Conservation (phyloP, 1,140 invertebrate genomes). For the Phenacoccus solenopsis region DNA sequence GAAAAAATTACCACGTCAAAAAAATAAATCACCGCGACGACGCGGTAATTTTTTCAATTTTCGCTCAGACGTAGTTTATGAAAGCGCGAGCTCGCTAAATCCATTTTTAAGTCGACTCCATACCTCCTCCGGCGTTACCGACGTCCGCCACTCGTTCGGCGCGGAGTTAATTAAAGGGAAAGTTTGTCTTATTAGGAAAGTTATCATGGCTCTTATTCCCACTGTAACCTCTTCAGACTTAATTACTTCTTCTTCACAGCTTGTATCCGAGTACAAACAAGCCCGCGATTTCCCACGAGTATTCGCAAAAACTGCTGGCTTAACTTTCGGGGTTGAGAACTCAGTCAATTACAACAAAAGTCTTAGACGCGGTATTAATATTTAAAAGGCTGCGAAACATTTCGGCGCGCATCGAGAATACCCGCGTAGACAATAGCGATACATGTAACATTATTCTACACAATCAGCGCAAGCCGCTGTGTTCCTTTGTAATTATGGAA, state of each 20-base stretch:
- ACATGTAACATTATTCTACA: no score
- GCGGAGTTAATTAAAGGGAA: slow-evolving; percentile 13
- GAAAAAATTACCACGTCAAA: no score
- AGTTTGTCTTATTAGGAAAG: slow-evolving; percentile 13
- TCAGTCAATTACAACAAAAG: slow-evolving; percentile 2
- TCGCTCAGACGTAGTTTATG: no score
- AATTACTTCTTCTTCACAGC: slow-evolving; percentile 16
- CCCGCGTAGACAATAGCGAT: neutral
- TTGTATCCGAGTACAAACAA: slow-evolving; percentile 13
- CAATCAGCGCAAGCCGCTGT: no score
- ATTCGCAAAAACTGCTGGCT: slow-evolving; percentile 6
- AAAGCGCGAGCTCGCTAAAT: no score
- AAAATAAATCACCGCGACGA: no score
- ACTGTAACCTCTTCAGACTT: slow-evolving; percentile 14
- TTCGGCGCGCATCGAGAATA: neutral
- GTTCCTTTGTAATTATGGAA: no score
- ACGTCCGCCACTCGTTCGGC: neutral
- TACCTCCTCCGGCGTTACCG: neutral
- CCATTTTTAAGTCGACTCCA: neutral
- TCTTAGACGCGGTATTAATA: neutral
- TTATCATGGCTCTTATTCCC: slow-evolving; percentile 12
- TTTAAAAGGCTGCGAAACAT: neutral
- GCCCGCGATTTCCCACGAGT: slow-evolving; percentile 11
- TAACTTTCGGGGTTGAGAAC: neutral
- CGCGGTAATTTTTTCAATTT: no score